Conservation (phyloP, 2,113 vertebrate genomes). For the Oncorhynchus mykiss region DNA sequence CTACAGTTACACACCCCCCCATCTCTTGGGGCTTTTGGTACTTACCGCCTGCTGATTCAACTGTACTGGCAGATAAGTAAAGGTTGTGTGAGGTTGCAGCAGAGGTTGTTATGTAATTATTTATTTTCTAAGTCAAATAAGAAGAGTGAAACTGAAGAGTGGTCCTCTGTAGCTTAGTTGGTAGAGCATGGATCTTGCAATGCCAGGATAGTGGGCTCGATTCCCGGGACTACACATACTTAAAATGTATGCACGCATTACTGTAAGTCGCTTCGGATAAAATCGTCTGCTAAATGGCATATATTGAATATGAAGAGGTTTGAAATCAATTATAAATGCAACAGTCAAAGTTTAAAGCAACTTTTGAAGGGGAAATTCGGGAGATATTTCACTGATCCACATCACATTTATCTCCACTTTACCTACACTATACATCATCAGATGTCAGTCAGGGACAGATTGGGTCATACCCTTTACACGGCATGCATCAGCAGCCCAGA, state of each 20-base stretch:
- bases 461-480: conserved; percentile 1
- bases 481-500: conserved; percentile 2
- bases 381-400: not conserved
- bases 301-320: no score
- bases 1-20: not conserved
- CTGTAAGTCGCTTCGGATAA: no score
- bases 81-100: conserved; percentile 6
- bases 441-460: not conserved
- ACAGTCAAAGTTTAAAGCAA: no score
- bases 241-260: no score
- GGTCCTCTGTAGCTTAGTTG: no score
- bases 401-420: not conserved
- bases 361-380: not conserved
- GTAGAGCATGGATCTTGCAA: no score
- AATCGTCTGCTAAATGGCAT: no score
- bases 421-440: not conserved
- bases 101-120: not conserved
- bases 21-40: conserved; percentile 22
- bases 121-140: not conserved
- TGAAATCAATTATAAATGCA: no score
- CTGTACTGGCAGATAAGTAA: conserved; percentile 26
- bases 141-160: not conserved
- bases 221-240: no score
- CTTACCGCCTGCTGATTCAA: conserved; percentile 21
- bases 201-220: no score